Base-by-base conservation (phyloP, 1,140 invertebrate genomes). In the Gonioctena quinquepunctata region DNA sequence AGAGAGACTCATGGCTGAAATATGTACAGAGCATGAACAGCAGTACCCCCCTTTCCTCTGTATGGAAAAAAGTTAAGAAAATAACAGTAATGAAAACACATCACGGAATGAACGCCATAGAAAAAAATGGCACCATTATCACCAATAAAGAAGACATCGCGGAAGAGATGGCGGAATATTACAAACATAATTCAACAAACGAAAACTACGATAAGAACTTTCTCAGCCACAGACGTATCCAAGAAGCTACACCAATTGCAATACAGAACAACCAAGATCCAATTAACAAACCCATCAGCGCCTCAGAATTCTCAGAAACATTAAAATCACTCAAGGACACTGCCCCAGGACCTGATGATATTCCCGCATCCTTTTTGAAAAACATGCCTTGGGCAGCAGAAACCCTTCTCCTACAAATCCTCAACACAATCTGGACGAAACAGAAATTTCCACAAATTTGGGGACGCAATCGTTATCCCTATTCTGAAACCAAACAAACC, bases 1-100 rank as follows among this genome's bases (percentile, higher is more conserved):
- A 49, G 48, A 64, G 48, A 64, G 6, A 49, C 28, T 48, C 27
- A 16, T 64, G 62, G 62, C 8, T 42, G 6, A 54, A 54, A 54
- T 54, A 54, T 19, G 52, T 54, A 7, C 11, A 54, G 11, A 54
- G 11, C 18, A 54, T 54, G 5, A 18, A 11, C 6, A 54, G 11
- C 11, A 19, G 18, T 18, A 54, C 52, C 52, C 52, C 52, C 6
- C 52, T 19, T 19, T n/a, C 52, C 7, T 19, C 11, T 7, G 52
- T 54, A 11, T 54, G 52, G 52, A 54, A 11, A 16, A 54, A 54
- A 19, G 19, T 54, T n/a, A 18, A 54, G 18, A 11, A 54, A 7
- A 54, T 54, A 19, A 6, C 11, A 8, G 52, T 6, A 19, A 54
- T 11, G 5, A 18, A 54, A 54, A 54, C 52, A n/a, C 11, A 19